phyloP scores from a whole-genome alignment of 2,888 invertebrate species.

The Erebia aethiops region DNA sequence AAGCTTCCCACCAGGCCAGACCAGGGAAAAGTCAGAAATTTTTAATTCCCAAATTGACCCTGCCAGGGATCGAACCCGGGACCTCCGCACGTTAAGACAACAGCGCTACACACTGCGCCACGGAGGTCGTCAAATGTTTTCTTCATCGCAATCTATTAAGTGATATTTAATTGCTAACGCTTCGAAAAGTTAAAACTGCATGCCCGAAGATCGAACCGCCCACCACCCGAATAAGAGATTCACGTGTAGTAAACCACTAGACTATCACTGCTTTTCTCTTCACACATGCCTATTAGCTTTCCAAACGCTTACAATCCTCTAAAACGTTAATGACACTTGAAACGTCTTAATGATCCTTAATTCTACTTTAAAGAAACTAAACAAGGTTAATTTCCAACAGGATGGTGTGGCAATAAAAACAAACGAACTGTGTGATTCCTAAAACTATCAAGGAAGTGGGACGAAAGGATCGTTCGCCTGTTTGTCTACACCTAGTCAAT shows the following conservation, averaged over 20 bases:
- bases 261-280: background rate
- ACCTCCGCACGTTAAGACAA: no score
- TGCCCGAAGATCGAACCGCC: no score
- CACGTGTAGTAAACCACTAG: background rate
- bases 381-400: slow-evolving; percentile 35
- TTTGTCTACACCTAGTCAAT: slow-evolving; percentile 47
- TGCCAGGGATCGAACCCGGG: no score
- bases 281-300: slow-evolving; percentile 1
- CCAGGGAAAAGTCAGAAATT: no score
- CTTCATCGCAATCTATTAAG: no score
- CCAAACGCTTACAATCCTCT: background rate
- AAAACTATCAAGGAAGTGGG: slow-evolving; percentile 49
- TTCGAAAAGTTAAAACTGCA: no score
- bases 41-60: no score
- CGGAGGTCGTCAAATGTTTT: no score
- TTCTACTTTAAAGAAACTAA: background rate
- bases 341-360: slow-evolving; percentile 12
- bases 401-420: slow-evolving; percentile 44
- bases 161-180: no score
- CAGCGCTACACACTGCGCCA: no score
- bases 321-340: slow-evolving; percentile 9
- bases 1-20: no score
- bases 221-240: no score
- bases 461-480: slow-evolving; percentile 48
- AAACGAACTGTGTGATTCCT: slow-evolving; percentile 49